A percentile compares a stretch with the other conserved stretches of the same genome.
Evolutionary conservation across 2,113 vertebrate species (phyloP).

Genomic region (Rhinolophus ferrumequinum): DNA sequence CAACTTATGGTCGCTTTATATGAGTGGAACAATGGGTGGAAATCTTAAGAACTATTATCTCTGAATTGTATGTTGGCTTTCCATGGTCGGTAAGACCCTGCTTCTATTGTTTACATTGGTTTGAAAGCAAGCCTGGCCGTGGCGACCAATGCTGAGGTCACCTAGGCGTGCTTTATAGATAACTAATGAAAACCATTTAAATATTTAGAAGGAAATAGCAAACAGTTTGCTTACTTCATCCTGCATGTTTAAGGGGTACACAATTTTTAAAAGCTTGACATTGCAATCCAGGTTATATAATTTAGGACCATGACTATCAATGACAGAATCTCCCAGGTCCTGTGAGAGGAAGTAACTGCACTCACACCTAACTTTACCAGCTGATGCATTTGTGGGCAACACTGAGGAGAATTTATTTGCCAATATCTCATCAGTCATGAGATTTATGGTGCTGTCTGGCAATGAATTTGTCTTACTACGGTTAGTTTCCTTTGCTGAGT

Average conservation of each 20-base stretch:
- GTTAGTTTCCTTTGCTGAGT: conserved; percentile 80
- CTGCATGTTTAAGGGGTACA: background rate
- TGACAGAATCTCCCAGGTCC: background rate
- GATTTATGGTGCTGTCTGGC: conserved; percentile 79
- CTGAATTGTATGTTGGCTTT: background rate
- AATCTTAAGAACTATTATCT: background rate
- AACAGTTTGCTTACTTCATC: background rate
- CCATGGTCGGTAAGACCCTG: background rate
- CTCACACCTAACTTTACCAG: background rate
- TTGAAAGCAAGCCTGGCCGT: background rate
- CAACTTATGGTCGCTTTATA: background rate
- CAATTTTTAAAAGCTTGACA: conserved; percentile 1
- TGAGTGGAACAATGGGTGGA: background rate
- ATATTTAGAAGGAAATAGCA: conserved; percentile 24
- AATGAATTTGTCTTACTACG: conserved; percentile 72
- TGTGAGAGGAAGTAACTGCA: background rate
- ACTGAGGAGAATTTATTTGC: conserved; percentile 77
- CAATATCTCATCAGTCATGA: conserved; percentile 77
- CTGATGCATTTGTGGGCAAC: conserved; percentile 15
- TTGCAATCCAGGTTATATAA: background rate
- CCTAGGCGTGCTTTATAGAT: background rate
- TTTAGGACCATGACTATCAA: background rate
- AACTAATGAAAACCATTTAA: background rate
- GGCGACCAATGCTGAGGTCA: background rate
- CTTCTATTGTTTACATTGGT: background rate